Percentiles rank a stretch among this genome's conserved stretches.
Conservation (phyloP, 2,797 vertebrate genomes). For the Hafferia zeledoni region DNA sequence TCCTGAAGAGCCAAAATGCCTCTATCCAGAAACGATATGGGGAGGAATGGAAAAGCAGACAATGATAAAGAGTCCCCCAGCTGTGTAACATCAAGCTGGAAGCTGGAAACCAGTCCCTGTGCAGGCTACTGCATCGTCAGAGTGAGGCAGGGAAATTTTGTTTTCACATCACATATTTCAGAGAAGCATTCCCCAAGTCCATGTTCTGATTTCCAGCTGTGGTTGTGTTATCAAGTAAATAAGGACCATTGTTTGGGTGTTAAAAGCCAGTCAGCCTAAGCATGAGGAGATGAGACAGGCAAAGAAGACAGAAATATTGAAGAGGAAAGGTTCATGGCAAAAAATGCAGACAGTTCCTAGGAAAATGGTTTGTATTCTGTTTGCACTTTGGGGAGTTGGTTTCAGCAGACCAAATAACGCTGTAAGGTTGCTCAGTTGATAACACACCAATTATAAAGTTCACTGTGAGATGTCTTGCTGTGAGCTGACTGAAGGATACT, state of each 20-base stretch:
- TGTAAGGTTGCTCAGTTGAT: neutral
- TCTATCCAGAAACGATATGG: neutral
- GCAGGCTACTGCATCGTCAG: neutral
- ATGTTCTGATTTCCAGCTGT: neutral
- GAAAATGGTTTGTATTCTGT: slow-evolving; percentile 7
- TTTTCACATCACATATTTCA: neutral
- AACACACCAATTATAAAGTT: neutral
- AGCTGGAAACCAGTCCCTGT: neutral
- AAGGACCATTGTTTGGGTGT: neutral
- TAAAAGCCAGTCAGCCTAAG: neutral
- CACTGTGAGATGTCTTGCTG: neutral
- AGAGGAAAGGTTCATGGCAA: neutral
- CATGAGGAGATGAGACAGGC: slow-evolving; percentile 25
- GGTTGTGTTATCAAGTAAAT: slow-evolving; percentile 19
- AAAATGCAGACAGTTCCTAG: neutral
- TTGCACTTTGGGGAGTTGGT: neutral
- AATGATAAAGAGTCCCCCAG: neutral
- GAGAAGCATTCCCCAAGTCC: neutral
- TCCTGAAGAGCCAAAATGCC: neutral
- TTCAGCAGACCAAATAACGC: neutral
- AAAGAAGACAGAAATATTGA: neutral
- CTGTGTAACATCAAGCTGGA: neutral
- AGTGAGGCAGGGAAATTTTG: neutral
- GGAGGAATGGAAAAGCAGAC: neutral
- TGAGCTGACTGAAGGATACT: neutral